Base-by-base conservation (phyloP, 1,140 invertebrate genomes). In the Bombyx mandarina region DNA sequence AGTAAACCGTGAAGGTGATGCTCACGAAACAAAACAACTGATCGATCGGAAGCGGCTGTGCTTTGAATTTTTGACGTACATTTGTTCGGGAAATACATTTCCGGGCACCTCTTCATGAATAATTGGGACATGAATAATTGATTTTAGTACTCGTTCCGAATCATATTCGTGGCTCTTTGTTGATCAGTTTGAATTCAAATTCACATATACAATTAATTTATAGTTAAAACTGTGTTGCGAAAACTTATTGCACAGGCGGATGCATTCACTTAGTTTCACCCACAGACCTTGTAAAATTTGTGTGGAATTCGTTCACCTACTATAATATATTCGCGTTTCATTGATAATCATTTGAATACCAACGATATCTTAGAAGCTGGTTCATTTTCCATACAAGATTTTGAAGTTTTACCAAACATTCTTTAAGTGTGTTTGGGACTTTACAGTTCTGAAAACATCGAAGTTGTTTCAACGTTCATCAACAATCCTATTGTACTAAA, bases 1-100 rank as follows among this genome's bases (percentile, higher is more conserved):
- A 85, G 79, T 79, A 58, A 65, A 57, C 63, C 60, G 50, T 66
- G 80, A 85, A 85, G 81, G 83, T 83, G 75, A 83, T 71, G 62
- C 62, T 64, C 59, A 78, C 73, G 57, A 75, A 75, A 73, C 73
- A 70, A 66, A 71, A 72, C 73, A 71, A 66, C 73, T 63, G 58
- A 53, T 63, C 56, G 61, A 82, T 86, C 80, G 80, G 79, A 83
- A 82, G 79, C 73, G 70, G 60, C 69, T 78, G 73, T 79, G 71
- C 67, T 77, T 76, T 78, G 74, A 81, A 86, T 86, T 73, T 77
- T 79, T 63, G 68, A 66, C 65, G 60, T 61, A 71, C 67, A 72
- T 73, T 68, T 75, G 73, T 75, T 77, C 67, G 71, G 73, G 65
- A 69, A 65, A 61, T 60, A 49, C 56, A 67, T 69, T 83, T 83